A percentile compares a stretch with the other conserved stretches of the same genome.
phyloP scores from a whole-genome alignment of 2,888 invertebrate species.

The Caenorhabditis sinica region DNA sequence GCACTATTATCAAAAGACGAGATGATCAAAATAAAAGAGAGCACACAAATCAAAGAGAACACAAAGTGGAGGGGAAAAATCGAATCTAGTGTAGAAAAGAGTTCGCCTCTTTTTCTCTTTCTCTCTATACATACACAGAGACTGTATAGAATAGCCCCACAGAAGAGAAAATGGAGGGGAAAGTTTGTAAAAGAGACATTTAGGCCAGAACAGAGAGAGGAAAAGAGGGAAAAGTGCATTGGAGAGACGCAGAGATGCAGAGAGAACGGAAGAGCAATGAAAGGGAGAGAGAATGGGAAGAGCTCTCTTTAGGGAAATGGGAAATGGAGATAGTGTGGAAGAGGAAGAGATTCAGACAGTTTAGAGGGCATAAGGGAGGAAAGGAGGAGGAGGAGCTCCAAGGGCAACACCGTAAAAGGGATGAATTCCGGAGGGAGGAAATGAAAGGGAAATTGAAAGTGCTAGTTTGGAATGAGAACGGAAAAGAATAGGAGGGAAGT shows the following conservation, averaged over 20 bases:
- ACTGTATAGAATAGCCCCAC: conserved; percentile 5
- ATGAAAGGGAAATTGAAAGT: neutral
- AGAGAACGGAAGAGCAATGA: too few relatives aligned
- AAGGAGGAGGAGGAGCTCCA: neutral
- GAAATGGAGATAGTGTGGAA: neutral
- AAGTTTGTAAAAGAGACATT: conserved; percentile 1
- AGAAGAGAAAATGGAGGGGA: neutral
- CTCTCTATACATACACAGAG: neutral
- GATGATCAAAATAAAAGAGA: neutral
- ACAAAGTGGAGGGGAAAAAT: neutral
- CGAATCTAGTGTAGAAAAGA: neutral
- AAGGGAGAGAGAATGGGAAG: neutral
- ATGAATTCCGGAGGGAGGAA: neutral
- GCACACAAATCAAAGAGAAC: neutral
- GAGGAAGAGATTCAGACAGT: neutral
- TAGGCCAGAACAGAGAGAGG: neutral
- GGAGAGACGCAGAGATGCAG: neutral
- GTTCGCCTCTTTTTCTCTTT: too few relatives aligned
- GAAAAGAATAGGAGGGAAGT: neutral
- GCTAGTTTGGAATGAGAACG: conserved; percentile 5
- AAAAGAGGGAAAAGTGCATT: neutral
- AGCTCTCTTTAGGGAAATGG: neutral
- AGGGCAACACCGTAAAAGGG: conserved; percentile 1
- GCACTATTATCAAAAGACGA: neutral
- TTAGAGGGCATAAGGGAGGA: too few relatives aligned